These are phyloP conservation scores for Chloebia gouldiae DNA, from an alignment of 2,113 vertebrate species.

Conservation along the genomic window DNA sequence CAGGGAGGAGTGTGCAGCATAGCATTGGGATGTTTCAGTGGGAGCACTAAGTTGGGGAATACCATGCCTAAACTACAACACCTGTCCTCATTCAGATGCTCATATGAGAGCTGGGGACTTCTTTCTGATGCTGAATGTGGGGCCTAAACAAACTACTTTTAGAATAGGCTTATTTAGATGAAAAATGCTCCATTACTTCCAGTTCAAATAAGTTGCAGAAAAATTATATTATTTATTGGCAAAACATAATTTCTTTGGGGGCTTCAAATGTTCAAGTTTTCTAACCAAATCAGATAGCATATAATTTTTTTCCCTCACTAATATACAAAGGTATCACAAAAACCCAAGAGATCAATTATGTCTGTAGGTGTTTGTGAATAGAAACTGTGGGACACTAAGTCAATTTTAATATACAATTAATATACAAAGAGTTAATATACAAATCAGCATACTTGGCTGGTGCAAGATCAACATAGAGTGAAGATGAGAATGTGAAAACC, in stretches of 20 bases:
- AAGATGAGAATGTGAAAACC: background rate
- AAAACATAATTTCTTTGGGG: background rate
- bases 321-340: background rate
- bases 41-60: background rate
- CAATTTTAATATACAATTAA: too few relatives aligned
- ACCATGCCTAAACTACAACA: background rate
- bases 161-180: background rate
- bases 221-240: background rate
- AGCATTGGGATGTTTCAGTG: background rate
- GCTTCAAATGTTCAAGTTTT: background rate
- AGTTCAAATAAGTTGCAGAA: background rate
- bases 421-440: background rate
- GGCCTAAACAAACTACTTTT: background rate
- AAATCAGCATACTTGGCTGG: background rate
- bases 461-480: background rate
- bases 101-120: background rate
- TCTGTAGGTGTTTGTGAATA: background rate
- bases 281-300: background rate
- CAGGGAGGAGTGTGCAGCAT: rapidly evolving
- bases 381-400: background rate
- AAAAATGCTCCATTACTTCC: background rate
- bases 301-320: background rate
- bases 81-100: background rate
- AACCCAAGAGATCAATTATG: background rate
- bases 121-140: background rate